phyloP scores from a whole-genome alignment of 2,113 vertebrate species.

The Pseudopodoces humilis region DNA sequence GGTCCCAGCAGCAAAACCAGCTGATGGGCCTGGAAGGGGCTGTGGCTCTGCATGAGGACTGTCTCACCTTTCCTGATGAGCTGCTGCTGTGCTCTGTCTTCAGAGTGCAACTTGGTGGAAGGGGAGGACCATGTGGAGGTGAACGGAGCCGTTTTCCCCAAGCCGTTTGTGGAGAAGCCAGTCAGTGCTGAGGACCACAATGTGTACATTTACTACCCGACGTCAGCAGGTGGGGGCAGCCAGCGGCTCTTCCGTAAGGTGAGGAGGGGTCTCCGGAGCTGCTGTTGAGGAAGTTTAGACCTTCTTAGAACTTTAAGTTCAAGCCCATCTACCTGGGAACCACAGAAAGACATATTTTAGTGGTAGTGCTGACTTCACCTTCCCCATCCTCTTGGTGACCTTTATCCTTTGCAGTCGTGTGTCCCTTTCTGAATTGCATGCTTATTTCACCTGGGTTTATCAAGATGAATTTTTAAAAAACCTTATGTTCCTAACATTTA shows the following conservation, averaged over 20 bases:
- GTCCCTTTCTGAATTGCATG: neutral
- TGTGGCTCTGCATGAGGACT: neutral
- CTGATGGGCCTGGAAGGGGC: neutral
- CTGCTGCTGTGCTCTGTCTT: constrained; percentile 1
- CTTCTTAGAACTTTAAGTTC: neutral
- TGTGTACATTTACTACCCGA: constrained; percentile 98
- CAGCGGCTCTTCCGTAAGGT: constrained; percentile 99
- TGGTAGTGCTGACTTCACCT: neutral
- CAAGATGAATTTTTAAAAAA: neutral
- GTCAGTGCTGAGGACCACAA: constrained; percentile 99
- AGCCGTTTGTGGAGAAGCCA: constrained; percentile 98
- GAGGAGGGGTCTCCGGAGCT: neutral
- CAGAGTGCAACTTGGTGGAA: constrained; percentile 95
- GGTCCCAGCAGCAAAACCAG: neutral
- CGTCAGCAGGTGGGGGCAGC: constrained; percentile 94
- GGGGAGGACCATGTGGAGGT: constrained; percentile 98
- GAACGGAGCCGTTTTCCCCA: constrained; percentile 94
- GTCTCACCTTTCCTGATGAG: neutral
- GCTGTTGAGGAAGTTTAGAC: neutral
- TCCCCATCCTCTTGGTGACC: neutral
- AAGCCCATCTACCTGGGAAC: neutral
- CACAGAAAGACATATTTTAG: neutral
- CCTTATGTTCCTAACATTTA: neutral
- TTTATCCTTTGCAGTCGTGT: neutral
- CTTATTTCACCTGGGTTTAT: neutral